These are phyloP conservation scores for Scolopax mira DNA, from an alignment of 2,113 vertebrate genomes.

Conservation along the genomic window DNA sequence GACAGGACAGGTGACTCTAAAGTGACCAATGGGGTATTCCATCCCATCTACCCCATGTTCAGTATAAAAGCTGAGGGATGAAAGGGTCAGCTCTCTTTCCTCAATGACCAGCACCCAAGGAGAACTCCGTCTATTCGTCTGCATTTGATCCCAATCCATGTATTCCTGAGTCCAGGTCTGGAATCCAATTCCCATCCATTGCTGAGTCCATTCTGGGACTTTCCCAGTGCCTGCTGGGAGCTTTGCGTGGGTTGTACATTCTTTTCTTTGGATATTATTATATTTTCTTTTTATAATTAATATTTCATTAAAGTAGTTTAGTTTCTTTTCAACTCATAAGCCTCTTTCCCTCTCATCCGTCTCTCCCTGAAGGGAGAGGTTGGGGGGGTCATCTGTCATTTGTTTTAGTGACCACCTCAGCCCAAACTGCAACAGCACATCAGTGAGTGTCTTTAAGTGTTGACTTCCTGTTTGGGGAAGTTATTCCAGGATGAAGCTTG, in stretches of 20 bases:
- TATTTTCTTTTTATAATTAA: not conserved
- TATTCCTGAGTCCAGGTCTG: not conserved
- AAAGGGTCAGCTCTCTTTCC: not conserved
- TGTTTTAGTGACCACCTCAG: not conserved
- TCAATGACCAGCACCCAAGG: not conserved
- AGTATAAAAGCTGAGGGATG: not conserved
- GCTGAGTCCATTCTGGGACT: not conserved
- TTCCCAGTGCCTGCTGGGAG: not conserved
- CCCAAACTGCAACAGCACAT: not conserved
- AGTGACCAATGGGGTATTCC: not conserved
- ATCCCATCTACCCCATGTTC: not conserved
- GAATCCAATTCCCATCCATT: not conserved
- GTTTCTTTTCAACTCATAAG: not conserved
- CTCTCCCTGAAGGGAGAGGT: not conserved
- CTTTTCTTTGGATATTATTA: not conserved
- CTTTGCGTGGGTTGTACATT: not conserved
- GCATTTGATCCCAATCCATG: not conserved
- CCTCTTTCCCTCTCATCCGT: not conserved
- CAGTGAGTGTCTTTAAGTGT: not conserved
- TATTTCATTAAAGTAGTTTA: not conserved
- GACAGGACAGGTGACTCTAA: not conserved
- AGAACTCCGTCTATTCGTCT: not conserved
- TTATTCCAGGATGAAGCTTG: not conserved
- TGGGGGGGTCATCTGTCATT: not conserved
- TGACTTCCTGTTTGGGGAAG: not conserved